phyloP scores from a whole-genome alignment of 1,140 invertebrate genomes.

The Papilio machaon region DNA sequence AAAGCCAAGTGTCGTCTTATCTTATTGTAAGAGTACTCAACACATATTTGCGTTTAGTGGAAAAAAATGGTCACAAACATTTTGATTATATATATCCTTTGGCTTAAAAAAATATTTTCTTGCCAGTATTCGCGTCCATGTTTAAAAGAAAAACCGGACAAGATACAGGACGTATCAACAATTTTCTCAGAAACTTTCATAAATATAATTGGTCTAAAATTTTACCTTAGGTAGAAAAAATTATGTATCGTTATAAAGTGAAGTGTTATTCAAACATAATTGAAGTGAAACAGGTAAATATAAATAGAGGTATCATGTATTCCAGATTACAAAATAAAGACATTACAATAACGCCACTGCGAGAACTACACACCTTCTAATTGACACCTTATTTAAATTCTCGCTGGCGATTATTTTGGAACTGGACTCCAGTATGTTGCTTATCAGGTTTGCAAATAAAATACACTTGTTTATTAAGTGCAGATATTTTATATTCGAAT shows the following conservation, averaged over 20 bases:
- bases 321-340: slow-evolving; percentile 62
- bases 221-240: neutral
- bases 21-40: too few relatives aligned
- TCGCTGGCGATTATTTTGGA: slow-evolving; percentile 64
- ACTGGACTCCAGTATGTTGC: slow-evolving; percentile 56
- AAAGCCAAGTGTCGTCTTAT: too few relatives aligned
- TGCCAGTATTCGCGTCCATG: neutral
- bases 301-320: slow-evolving; percentile 62
- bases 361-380: slow-evolving; percentile 59
- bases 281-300: slow-evolving; percentile 42
- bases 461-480: slow-evolving; percentile 72
- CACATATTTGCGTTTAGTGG: too few relatives aligned
- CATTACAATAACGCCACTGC: slow-evolving; percentile 55
- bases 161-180: neutral
- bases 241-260: slow-evolving; percentile 11
- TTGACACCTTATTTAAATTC: slow-evolving; percentile 76
- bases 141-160: neutral
- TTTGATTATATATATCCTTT: too few relatives aligned
- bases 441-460: slow-evolving; percentile 64
- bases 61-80: too few relatives aligned
- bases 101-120: neutral
- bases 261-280: slow-evolving; percentile 18
- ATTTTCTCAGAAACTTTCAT: slow-evolving; percentile 6
- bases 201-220: slow-evolving; percentile 1
- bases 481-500: slow-evolving; percentile 65